These are phyloP conservation scores for Phytoseiulus persimilis DNA, from an alignment of 2,888 invertebrate species.

Conservation along the genomic window DNA sequence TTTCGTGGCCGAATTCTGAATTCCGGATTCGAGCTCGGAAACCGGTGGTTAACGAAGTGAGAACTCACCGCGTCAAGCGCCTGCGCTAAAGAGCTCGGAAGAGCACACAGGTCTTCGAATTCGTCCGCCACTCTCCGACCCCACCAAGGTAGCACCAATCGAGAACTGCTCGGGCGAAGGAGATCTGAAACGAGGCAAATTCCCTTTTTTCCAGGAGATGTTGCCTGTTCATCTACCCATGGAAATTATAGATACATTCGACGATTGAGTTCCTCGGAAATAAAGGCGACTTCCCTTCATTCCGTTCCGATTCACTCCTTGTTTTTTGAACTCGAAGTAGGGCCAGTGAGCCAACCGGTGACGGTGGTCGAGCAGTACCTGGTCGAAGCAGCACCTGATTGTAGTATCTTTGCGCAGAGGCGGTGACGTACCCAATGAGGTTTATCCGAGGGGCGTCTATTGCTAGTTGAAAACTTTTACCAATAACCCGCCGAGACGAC, in stretches of 20 bases:
- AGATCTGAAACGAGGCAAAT: background rate
- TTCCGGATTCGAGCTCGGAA: too few species aligned
- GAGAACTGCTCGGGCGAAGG: background rate
- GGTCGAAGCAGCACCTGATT: background rate
- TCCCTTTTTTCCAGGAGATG: too few species aligned
- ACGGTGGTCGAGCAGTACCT: background rate
- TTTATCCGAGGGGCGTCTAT: conserved; percentile 75
- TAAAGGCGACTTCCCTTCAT: too few species aligned
- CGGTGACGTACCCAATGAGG: conserved; percentile 85
- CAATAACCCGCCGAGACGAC: conserved; percentile 78
- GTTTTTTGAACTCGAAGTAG: background rate
- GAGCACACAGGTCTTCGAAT: background rate
- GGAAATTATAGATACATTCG: too few species aligned
- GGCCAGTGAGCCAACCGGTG: background rate
- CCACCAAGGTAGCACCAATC: background rate
- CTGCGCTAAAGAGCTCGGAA: too few species aligned
- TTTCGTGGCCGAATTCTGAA: too few species aligned
- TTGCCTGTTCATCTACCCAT: too few species aligned
- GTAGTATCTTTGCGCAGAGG: conserved; percentile 73
- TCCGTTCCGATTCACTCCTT: too few species aligned
- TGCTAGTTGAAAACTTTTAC: conserved; percentile 87
- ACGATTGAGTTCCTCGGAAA: too few species aligned
- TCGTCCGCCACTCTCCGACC: background rate
- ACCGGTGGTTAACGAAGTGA: too few species aligned
- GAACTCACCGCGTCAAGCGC: too few species aligned